A percentile compares a stretch with the other conserved stretches of the same genome.
Evolutionary conservation across 2,113 vertebrate genomes (phyloP).

Genomic region (mouse (Mus musculus)): GRCm39 chr10:83142001-83142500

Average conservation of each 20-base stretch:
- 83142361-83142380: background rate
- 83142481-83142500: no score
- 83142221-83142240: background rate
- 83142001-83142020: background rate
- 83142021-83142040: background rate
- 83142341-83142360: background rate
- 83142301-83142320: background rate
- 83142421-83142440: background rate
- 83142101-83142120: conserved; percentile 30
- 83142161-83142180: background rate
- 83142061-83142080: conserved; percentile 24
- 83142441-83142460: background rate
- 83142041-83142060: conserved; percentile 1
- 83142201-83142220: background rate
- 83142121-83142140: conserved; percentile 38
- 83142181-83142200: background rate
- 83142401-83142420: background rate
- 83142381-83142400: background rate
- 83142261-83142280: conserved; percentile 20
- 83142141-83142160: background rate
- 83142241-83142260: background rate
- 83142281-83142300: background rate
- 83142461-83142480: background rate
- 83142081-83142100: conserved; percentile 47
- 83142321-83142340: background rate